Percentiles rank a stretch among this genome's conserved stretches.
Conservation (phyloP, 2,797 vertebrate species). For the Amazona finschi region DNA sequence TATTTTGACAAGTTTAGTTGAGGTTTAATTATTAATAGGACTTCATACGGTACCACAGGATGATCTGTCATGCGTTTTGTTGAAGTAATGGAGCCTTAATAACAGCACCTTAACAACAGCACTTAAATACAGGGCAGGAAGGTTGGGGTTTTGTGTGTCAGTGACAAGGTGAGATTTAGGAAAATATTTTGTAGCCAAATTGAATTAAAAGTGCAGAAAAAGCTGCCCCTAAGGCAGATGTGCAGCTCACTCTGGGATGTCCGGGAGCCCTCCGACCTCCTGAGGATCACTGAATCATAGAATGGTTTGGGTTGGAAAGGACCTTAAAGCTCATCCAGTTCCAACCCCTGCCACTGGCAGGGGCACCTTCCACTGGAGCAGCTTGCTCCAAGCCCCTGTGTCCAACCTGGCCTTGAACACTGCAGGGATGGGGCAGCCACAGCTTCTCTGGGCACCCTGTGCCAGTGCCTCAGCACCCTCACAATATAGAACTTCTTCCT, state of each 20-base stretch:
- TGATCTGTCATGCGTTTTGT: background rate
- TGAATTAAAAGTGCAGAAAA: background rate
- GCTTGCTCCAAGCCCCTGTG: too few relatives aligned
- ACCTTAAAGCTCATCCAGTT: too few relatives aligned
- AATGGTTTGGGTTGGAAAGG: too few relatives aligned
- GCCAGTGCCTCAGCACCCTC: too few relatives aligned
- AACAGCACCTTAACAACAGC: background rate
- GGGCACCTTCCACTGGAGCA: too few relatives aligned
- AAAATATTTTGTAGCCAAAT: background rate
- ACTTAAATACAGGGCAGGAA: background rate
- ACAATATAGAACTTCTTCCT: too few relatives aligned
- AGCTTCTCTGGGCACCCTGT: too few relatives aligned
- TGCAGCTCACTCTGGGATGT: background rate
- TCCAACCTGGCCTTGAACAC: too few relatives aligned
- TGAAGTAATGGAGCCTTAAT: background rate
- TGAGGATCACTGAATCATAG: too few relatives aligned
- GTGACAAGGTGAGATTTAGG: background rate
- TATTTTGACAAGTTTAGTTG: conserved; percentile 15
- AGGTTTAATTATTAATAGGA: conserved; percentile 1
- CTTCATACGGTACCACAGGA: background rate
- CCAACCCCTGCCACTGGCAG: too few relatives aligned
- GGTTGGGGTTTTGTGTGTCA: background rate
- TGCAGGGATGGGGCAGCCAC: too few relatives aligned
- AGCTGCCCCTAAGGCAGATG: fast-evolving
- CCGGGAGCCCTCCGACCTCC: too few relatives aligned